phyloP scores from a whole-genome alignment of 2,113 vertebrate genomes.

The Rhinopomastus cyanomelas region DNA sequence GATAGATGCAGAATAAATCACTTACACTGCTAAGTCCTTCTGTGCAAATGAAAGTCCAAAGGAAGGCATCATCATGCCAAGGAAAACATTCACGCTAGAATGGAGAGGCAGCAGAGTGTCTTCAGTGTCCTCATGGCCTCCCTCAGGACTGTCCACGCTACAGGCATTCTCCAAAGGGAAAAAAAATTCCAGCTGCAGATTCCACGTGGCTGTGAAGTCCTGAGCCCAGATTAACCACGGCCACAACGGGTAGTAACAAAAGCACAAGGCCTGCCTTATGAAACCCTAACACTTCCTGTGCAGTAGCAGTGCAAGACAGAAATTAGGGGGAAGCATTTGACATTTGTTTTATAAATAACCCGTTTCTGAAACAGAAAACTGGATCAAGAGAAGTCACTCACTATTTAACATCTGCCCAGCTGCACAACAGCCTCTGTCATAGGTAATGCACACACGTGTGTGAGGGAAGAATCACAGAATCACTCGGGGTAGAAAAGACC shows the following conservation, averaged over 20 bases:
- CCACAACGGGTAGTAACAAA: neutral
- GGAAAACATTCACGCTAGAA: neutral
- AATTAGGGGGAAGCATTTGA: neutral
- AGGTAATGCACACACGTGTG: neutral
- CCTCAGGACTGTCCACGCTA: neutral
- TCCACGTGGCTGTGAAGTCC: too few relatives aligned
- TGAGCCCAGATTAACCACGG: neutral
- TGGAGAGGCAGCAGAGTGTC: neutral
- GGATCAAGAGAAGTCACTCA: slow-evolving; percentile 19
- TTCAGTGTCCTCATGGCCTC: neutral
- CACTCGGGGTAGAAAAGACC: too few relatives aligned
- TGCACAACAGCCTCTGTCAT: neutral
- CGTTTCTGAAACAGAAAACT: slow-evolving; percentile 6
- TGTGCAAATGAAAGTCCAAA: neutral
- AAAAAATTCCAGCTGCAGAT: neutral
- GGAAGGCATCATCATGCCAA: neutral
- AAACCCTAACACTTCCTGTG: neutral
- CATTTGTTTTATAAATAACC: slow-evolving; percentile 15
- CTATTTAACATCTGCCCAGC: neutral
- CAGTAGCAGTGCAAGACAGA: neutral
- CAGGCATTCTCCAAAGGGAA: neutral
- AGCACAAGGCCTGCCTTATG: neutral
- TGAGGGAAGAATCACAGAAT: too few relatives aligned
- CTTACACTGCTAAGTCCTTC: neutral
- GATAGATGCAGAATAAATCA: neutral